phyloP scores from a whole-genome alignment of 2,888 invertebrate species.

The Spisula subtruncata region DNA sequence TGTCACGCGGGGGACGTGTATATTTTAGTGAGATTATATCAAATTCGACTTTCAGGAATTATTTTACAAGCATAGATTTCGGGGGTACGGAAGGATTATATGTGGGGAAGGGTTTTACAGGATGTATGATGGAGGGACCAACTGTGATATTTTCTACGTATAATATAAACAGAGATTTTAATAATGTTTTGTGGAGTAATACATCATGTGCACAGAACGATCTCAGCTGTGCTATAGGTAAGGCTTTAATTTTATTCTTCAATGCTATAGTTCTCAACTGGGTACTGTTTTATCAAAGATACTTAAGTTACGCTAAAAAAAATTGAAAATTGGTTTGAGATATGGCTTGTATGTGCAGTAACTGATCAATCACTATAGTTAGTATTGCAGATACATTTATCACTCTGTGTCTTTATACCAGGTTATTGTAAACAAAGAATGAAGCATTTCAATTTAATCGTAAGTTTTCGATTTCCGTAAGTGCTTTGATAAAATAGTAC shows the following conservation, averaged over 20 bases:
- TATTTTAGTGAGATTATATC: conserved; percentile 68
- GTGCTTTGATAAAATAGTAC: too few species aligned
- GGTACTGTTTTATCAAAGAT: too few species aligned
- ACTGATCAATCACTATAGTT: too few species aligned
- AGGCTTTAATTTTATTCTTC: background rate
- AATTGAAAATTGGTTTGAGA: too few species aligned
- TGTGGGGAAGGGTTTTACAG: conserved; percentile 74
- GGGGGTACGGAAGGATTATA: conserved; percentile 62
- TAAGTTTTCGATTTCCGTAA: too few species aligned
- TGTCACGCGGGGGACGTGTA: conserved; percentile 57
- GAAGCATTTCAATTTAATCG: too few species aligned
- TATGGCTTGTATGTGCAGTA: too few species aligned
- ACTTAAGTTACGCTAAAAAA: too few species aligned
- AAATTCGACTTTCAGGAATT: conserved; percentile 72
- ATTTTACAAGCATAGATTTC: conserved; percentile 69
- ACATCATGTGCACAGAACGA: conserved; percentile 63
- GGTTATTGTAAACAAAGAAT: too few species aligned
- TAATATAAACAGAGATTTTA: conserved; percentile 36
- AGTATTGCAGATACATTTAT: too few species aligned
- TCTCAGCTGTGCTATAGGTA: conserved; percentile 64
- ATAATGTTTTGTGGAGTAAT: conserved; percentile 71
- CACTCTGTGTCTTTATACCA: too few species aligned
- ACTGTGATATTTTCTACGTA: conserved; percentile 73
- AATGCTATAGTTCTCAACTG: too few species aligned
- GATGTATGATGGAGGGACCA: conserved; percentile 77